Evolutionary conservation across 2,888 invertebrate species (phyloP), one percentile per base, ranked within the genome.

Genomic region (Drosophila pegasa): DNA sequence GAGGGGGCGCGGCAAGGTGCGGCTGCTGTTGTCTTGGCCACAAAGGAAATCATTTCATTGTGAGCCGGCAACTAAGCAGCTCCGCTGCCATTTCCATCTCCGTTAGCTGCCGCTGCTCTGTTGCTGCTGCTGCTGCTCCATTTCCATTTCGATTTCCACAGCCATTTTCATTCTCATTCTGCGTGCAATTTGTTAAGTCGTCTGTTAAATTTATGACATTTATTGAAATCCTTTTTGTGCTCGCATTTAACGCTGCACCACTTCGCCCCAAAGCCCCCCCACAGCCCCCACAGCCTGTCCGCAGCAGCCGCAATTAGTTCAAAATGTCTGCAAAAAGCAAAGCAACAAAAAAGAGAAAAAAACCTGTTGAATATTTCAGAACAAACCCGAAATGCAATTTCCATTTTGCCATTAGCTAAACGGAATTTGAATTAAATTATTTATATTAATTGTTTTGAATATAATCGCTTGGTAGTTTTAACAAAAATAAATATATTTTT

Each of bases 211-310:
- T 82, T 80, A 80, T 75, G 83, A 70, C 80, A 75, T 78, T 86
- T 86, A 86, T 86, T 86, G 78, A 80, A 86, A 86, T 82, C 78
- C 71, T 56, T 62, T 80, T 59, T 71, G 60, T 71, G 59, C 66
- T 20, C 22, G 37, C 56, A 41, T 56, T 52, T 27, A 56, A 69
- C 22, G 41, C 48, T 54, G 41, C 37, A 33, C 40, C 47, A 40
- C 47, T 33, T 20, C 5, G 12, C 8, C 5, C 2, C 4, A 14
- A 14, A n/a, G 0, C 18, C 37, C 29, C 0, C 18, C 14, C 38
- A 9, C n/a, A 22, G 1, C 40, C 12, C 40, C 14, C 4, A 5
- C 18, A 5, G 3, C 14, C 50, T 18, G 16, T 31, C 22, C 35
- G 8, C 31, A 14, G 8, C 8, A 48, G 14, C 47, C 47, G 33